Evolutionary conservation across 2,797 vertebrate genomes (phyloP).

Genomic region (Aphelocoma californica): DNA sequence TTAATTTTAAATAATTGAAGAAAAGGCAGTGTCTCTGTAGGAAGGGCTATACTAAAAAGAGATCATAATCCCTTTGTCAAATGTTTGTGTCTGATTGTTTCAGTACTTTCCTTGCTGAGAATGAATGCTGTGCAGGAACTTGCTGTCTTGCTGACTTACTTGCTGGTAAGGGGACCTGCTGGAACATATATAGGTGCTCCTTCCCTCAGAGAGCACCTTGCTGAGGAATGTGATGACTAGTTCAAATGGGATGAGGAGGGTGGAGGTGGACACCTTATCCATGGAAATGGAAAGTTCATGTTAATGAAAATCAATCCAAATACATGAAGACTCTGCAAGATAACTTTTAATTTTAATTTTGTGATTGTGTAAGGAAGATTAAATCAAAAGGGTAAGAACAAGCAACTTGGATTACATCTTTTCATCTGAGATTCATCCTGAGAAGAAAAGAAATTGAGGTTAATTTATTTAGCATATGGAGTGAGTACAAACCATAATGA

Average conservation of each 20-base stretch:
- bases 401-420: neutral
- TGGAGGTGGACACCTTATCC: neutral
- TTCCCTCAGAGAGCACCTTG: neutral
- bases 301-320: neutral
- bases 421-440: neutral
- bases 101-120: neutral
- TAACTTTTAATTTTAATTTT: neutral
- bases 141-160: neutral
- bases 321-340: neutral
- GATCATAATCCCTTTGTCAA: neutral
- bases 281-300: neutral
- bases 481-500: neutral
- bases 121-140: neutral
- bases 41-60: neutral
- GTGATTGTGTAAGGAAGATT: neutral
- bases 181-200: neutral
- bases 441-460: neutral
- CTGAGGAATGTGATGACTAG: neutral
- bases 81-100: neutral
- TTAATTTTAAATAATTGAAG: constrained; percentile 31
- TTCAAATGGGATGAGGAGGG: neutral
- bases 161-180: neutral
- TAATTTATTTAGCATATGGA: neutral
- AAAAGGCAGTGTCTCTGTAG: neutral
- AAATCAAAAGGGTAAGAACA: neutral